Evolutionary conservation across 2,797 vertebrate species (phyloP).

Genomic region (Champsocephalus esox): DNA sequence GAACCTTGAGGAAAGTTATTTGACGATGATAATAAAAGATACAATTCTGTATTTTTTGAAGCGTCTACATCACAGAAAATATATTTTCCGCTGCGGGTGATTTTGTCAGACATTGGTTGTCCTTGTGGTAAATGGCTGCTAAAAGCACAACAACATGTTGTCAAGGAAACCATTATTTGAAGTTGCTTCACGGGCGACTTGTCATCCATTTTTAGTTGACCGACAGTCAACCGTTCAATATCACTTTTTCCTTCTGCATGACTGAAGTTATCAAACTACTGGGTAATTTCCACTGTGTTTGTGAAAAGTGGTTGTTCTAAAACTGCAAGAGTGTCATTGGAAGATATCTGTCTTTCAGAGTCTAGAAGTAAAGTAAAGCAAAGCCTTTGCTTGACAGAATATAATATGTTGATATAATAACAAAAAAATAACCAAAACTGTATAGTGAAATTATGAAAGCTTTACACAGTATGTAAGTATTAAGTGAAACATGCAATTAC

Average conservation of each 20-base stretch:
- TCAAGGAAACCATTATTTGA: conserved; percentile 39
- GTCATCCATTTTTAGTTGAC: conserved; percentile 3
- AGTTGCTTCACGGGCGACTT: neutral
- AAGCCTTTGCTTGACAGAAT: neutral
- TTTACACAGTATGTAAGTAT: neutral
- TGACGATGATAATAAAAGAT: neutral
- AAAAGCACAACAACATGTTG: conserved; percentile 51
- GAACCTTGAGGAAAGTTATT: conserved; percentile 10
- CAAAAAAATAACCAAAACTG: neutral
- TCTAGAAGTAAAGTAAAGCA: neutral
- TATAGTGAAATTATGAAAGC: conserved; percentile 5
- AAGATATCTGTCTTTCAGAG: neutral
- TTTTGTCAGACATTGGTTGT: conserved; percentile 24
- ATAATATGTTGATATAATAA: neutral
- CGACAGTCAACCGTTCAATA: neutral
- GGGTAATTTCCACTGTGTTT: neutral
- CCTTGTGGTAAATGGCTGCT: conserved; percentile 45
- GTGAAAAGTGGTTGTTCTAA: neutral
- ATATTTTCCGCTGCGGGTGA: conserved; percentile 20
- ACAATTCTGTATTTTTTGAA: conserved; percentile 10
- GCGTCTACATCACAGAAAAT: neutral
- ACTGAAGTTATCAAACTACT: conserved; percentile 2
- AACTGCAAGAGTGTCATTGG: neutral
- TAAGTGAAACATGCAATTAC: conserved; percentile 16
- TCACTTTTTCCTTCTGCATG: neutral